These are phyloP conservation scores for Empidonax alnorum DNA, from an alignment of 2,113 vertebrate species.

Conservation along the genomic window DNA sequence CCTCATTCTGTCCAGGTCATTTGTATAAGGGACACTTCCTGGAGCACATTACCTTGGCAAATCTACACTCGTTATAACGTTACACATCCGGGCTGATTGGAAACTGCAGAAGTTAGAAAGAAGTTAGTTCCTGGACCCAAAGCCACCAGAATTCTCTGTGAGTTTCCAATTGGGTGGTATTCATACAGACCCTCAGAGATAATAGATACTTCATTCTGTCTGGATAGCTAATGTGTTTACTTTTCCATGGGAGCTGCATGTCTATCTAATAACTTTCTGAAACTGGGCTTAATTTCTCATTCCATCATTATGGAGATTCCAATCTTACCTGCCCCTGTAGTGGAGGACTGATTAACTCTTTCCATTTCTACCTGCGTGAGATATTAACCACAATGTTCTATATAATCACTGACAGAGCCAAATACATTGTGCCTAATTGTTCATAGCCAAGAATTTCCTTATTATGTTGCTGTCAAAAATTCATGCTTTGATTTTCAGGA, in stretches of 20 bases:
- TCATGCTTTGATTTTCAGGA: not conserved
- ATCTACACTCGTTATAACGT: not conserved
- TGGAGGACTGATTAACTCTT: not conserved
- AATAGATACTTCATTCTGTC: not conserved
- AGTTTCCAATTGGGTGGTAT: not conserved
- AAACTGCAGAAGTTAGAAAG: not conserved
- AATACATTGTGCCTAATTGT: not conserved
- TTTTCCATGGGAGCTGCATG: not conserved
- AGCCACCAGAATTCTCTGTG: not conserved
- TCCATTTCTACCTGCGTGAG: not conserved
- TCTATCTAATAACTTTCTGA: not conserved
- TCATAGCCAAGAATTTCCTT: not conserved
- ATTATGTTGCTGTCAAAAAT: not conserved
- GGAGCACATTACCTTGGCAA: not conserved
- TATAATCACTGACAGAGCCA: not conserved
- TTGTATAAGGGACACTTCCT: not conserved
- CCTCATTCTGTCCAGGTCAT: not conserved
- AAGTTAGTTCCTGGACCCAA: not conserved
- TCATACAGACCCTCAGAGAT: not conserved
- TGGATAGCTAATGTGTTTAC: not conserved
- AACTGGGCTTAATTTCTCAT: not conserved
- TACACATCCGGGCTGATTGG: not conserved
- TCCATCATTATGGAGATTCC: not conserved
- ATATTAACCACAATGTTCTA: not conserved
- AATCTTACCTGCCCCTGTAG: not conserved